Evolutionary conservation across 2,113 vertebrate genomes (phyloP).

Genomic region (Falcunculus frontatus): DNA sequence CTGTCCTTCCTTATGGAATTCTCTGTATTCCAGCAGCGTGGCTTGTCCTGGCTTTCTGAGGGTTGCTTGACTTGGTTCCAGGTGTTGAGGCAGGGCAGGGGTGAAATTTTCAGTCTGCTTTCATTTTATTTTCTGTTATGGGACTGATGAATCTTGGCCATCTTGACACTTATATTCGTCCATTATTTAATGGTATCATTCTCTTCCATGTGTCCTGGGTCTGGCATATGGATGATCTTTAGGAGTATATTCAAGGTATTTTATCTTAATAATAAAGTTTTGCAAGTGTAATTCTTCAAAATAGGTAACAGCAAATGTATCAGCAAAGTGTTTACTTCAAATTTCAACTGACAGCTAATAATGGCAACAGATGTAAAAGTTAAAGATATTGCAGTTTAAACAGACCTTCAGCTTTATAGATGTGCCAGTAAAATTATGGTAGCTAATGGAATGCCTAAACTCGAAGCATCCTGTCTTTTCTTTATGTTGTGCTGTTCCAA

Average conservation of each 20-base stretch:
- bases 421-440: background rate
- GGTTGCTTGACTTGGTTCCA: background rate
- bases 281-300: background rate
- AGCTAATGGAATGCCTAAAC: background rate
- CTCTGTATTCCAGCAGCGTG: background rate
- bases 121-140: background rate
- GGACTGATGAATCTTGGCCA: background rate
- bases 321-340: background rate
- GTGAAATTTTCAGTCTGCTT: background rate
- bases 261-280: background rate
- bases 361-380: background rate
- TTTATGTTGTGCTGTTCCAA: background rate
- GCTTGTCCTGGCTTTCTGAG: background rate
- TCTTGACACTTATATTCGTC: background rate
- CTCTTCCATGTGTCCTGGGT: background rate
- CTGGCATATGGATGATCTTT: background rate
- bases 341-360: background rate
- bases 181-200: background rate
- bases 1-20: background rate
- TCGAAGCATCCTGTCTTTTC: background rate
- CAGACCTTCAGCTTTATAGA: background rate
- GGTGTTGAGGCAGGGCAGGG: background rate
- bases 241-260: background rate
- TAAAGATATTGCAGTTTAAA: background rate
- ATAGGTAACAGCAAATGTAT: background rate